Evolutionary conservation across 2,113 vertebrate species (phyloP), one percentile per base, ranked within the genome.

Genomic region (Corythoichthys haematopterus): DNA sequence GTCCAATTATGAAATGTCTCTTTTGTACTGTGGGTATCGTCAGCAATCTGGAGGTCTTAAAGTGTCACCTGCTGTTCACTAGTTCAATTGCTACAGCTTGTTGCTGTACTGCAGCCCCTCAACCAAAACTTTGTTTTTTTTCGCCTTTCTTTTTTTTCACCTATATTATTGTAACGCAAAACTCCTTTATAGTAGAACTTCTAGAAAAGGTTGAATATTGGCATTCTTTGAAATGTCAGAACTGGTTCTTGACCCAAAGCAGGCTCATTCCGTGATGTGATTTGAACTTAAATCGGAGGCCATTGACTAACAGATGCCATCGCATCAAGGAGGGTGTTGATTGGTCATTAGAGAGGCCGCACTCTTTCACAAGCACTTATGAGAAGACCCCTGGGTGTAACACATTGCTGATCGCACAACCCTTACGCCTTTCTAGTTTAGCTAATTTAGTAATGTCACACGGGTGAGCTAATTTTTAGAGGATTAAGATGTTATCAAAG

Each of bases 341-440:
- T 92, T 92, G 90, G 88, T 87, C 87, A 87, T 90, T 89, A 90
- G 87, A 90, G 86, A 81, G 84, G 83, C 84, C 84, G 82, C 77
- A 78, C 84, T 88, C 79, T 78, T 82, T 79, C 70, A 76, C 78
- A 81, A 75, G 35, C 85, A 74, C 82, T 87, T 71, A 80, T 76
- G 65, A 75, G 76, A 84, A 69, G 80, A 85, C 82, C 80, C 70
- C 58, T 53, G 80, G 78, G 84, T 76, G 79, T 88, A 78, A 83
- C 85, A 87, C 80, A 77, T 77, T 82, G 77, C 83, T 84, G 84
- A 73, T 76, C 73, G 67, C 70, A 2, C 64, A 76, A 48, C 65
- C 78, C 71, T 59, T 65, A 69, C 68, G 69, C 70, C 72, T 80
- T 69, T 77, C 70, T 78, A 63, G 77, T 81, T 66, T 68, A 64